phyloP scores from a whole-genome alignment of 2,113 vertebrate genomes.

The Spermophilus dauricus region DNA sequence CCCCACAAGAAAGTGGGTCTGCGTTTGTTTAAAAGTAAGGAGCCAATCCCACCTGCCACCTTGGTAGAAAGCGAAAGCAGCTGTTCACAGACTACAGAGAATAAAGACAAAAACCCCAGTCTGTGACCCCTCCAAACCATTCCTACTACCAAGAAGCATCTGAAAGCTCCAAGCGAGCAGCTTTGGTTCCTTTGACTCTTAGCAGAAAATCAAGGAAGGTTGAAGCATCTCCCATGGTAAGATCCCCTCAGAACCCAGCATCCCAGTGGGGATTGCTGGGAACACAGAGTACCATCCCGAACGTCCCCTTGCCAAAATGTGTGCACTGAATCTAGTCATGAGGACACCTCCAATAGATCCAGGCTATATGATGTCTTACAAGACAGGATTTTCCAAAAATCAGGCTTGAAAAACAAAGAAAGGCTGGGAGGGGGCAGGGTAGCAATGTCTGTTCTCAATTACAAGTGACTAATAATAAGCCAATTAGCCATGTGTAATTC shows the following conservation, averaged over 20 bases:
- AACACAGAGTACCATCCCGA: background rate
- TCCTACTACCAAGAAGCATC: background rate
- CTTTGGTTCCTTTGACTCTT: slow-evolving; percentile 31
- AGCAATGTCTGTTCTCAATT: background rate
- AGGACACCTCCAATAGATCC: background rate
- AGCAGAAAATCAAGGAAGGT: background rate
- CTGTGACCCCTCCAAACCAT: background rate
- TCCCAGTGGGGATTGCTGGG: background rate
- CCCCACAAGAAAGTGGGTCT: background rate
- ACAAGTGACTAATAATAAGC: background rate
- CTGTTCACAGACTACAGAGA: slow-evolving; percentile 11
- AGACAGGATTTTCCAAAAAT: background rate
- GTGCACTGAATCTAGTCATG: background rate
- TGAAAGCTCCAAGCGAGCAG: slow-evolving; percentile 7
- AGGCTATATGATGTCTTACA: background rate
- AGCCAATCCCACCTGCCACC: background rate
- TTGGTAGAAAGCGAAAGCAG: slow-evolving; percentile 6
- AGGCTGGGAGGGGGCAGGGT: background rate
- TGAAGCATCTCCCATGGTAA: background rate
- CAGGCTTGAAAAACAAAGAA: background rate
- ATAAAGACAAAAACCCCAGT: slow-evolving; percentile 14
- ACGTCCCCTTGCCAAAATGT: background rate
- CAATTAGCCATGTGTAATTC: background rate
- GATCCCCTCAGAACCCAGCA: background rate
- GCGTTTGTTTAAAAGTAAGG: background rate